Percentiles rank a stretch among this genome's conserved stretches.
phyloP scores from a whole-genome alignment of 2,797 vertebrate genomes.

The Choloepus didactylus region DNA sequence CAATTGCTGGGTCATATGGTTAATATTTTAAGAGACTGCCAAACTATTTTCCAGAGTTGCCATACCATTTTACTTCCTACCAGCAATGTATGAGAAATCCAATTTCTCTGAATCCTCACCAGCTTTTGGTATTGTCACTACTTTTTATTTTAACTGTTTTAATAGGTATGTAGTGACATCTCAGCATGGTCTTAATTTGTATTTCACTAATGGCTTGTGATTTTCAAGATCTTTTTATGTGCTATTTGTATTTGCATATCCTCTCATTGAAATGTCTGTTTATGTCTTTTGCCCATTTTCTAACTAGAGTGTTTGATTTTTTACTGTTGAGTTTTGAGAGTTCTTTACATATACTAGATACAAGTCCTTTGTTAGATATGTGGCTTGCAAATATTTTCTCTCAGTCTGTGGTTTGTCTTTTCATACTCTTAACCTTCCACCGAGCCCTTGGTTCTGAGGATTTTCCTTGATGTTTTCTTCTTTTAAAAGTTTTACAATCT shows the following conservation, averaged over 20 bases:
- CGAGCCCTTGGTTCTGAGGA: neutral
- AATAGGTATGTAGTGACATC: neutral
- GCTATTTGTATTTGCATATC: neutral
- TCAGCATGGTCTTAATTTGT: neutral
- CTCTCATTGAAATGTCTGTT: neutral
- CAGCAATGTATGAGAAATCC: no score
- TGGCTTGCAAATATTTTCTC: constrained; percentile 32
- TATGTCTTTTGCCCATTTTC: neutral
- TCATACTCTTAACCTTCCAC: neutral
- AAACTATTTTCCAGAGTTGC: neutral
- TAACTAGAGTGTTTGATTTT: neutral
- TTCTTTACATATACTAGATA: neutral
- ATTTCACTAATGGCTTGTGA: neutral
- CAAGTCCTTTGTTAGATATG: neutral
- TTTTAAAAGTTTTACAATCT: constrained; percentile 16
- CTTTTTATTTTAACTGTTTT: constrained; percentile 3
- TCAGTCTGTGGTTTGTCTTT: constrained; percentile 17
- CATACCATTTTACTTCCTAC: neutral
- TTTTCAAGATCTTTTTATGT: neutral
- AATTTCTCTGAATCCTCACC: neutral
- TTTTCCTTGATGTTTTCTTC: neutral
- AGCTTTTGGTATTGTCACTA: neutral
- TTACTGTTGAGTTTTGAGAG: neutral
- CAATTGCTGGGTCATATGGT: neutral
- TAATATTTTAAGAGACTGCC: neutral